Evolutionary conservation across 1,140 invertebrate genomes (phyloP).

Genomic region (Eriocheir sinensis): DNA sequence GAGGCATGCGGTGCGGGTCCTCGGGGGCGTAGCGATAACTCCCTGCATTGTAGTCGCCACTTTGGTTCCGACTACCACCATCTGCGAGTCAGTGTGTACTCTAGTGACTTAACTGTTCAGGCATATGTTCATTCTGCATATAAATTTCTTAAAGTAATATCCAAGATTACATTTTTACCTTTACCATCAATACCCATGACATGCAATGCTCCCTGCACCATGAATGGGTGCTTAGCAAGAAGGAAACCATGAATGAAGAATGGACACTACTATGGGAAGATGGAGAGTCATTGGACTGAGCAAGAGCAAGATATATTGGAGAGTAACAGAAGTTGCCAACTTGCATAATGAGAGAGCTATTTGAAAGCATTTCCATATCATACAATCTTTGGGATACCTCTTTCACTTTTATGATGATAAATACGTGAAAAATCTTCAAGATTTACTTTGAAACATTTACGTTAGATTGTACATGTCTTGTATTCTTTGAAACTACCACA

Average conservation of each 20-base stretch:
- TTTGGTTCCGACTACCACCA: slow-evolving; percentile 70
- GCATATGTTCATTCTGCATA: not conserved
- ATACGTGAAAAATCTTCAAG: not conserved
- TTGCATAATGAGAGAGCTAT: not conserved
- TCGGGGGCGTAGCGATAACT: slow-evolving; percentile 63
- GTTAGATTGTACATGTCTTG: not conserved
- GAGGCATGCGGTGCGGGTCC: slow-evolving; percentile 81
- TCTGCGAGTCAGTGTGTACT: slow-evolving; percentile 36
- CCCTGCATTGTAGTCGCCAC: slow-evolving; percentile 66
- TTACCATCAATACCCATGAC: not conserved
- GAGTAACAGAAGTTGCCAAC: not conserved
- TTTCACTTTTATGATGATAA: not conserved
- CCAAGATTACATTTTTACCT: not conserved
- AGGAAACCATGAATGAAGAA: no score
- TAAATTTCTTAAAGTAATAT: not conserved
- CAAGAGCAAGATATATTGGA: not conserved
- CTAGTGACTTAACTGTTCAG: not conserved
- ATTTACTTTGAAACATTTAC: not conserved
- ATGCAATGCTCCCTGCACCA: slow-evolving; percentile 3
- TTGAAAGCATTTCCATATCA: not conserved
- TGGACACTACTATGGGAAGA: not conserved
- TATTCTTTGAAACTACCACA: no score
- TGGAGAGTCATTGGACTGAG: not conserved
- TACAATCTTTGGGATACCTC: not conserved
- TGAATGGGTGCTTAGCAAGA: not conserved